Evolutionary conservation across 2,888 invertebrate genomes (phyloP).

Genomic region (Heliconius sara): DNA sequence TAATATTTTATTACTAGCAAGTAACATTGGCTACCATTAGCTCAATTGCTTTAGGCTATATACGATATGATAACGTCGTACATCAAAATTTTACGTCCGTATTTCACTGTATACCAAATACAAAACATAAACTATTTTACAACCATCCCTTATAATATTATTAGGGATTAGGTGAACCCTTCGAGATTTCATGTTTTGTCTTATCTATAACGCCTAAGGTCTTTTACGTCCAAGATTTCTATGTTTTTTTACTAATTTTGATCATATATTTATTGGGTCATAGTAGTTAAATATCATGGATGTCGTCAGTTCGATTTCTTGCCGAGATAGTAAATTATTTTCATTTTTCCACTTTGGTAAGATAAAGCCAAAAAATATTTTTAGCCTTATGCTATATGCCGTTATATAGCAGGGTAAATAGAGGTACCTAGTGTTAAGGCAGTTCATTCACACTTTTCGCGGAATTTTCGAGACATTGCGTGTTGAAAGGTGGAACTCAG

Average conservation of each 20-base stretch:
- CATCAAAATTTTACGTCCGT: slow-evolving; percentile 69
- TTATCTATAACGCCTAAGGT: slow-evolving; percentile 30
- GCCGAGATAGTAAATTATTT: no score
- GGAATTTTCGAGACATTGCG: not conserved
- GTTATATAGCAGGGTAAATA: not conserved
- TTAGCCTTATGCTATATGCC: no score
- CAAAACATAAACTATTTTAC: slow-evolving; percentile 68
- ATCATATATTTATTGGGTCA: no score
- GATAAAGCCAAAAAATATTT: no score
- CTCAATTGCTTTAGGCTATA: slow-evolving; percentile 52
- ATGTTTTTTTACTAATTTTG: not conserved
- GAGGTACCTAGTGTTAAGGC: not conserved
- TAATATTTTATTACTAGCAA: slow-evolving; percentile 32
- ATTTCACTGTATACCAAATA: slow-evolving; percentile 49
- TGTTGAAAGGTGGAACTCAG: not conserved
- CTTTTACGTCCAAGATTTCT: not conserved
- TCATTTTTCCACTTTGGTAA: no score
- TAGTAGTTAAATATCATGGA: no score
- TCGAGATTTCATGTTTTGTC: slow-evolving; percentile 48
- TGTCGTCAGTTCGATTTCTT: no score
- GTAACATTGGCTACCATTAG: slow-evolving; percentile 52
- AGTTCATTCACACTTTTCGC: not conserved
- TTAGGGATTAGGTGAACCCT: slow-evolving; percentile 47
- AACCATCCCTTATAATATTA: slow-evolving; percentile 57
- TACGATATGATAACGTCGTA: slow-evolving; percentile 60